A percentile compares a stretch with the other conserved stretches of the same genome.
Conservation (phyloP, 2,797 vertebrate species). For the Lepus oiostolus region DNA sequence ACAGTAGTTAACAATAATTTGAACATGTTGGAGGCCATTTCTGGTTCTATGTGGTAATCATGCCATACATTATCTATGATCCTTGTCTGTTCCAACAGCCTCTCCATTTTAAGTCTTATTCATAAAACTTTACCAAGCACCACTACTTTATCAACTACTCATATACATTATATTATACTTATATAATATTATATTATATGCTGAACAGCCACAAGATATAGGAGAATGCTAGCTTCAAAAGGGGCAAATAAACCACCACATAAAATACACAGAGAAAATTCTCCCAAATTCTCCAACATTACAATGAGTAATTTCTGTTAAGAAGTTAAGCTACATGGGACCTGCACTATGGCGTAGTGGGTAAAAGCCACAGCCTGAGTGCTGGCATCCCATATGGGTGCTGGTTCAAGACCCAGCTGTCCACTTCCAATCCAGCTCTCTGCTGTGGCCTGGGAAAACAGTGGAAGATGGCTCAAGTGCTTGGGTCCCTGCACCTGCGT, state of each 20-base stretch:
- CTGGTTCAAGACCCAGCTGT: too few species aligned
- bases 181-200: not conserved
- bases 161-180: not conserved
- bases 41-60: not conserved
- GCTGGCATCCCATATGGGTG: too few species aligned
- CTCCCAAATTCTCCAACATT: not conserved
- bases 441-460: too few species aligned
- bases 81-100: not conserved
- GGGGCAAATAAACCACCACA: not conserved
- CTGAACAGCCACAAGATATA: not conserved
- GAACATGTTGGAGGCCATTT: not conserved
- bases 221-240: not conserved
- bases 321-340: not conserved
- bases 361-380: too few species aligned
- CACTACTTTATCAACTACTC: not conserved
- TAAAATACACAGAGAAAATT: not conserved
- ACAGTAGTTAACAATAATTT: not conserved
- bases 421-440: too few species aligned
- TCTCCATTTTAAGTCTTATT: not conserved
- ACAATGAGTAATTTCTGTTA: conserved; percentile 3
- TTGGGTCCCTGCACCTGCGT: too few species aligned
- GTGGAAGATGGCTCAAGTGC: too few species aligned
- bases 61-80: not conserved
- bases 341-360: too few species aligned
- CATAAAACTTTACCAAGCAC: not conserved